These are phyloP conservation scores for Gobio gobio DNA, from an alignment of 2,113 vertebrate genomes.

Conservation along the genomic window DNA sequence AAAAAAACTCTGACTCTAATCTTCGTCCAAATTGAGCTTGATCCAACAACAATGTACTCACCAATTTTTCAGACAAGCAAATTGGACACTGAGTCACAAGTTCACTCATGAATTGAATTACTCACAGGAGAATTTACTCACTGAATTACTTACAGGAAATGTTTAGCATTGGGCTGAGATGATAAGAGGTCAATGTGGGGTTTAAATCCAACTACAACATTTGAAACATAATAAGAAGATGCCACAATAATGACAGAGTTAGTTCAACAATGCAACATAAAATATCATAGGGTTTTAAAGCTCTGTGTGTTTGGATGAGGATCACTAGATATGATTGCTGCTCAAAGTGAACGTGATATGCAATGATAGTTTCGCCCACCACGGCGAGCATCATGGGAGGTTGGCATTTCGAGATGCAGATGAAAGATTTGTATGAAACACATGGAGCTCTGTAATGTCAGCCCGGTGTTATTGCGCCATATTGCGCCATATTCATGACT, in stretches of 20 bases:
- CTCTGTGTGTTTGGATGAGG: neutral
- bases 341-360: conserved; percentile 8
- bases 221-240: neutral
- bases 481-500: neutral
- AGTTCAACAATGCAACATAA: neutral
- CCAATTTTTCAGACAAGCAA: conserved; percentile 29
- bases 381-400: neutral
- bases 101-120: conserved; percentile 52
- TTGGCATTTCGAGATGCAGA: conserved; percentile 37
- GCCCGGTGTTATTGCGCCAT: neutral
- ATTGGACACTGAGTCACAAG: conserved; percentile 32
- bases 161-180: conserved; percentile 30
- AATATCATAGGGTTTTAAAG: neutral
- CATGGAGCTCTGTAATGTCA: conserved; percentile 37
- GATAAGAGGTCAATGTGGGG: neutral
- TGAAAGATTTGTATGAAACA: conserved; percentile 47
- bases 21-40: conserved; percentile 40
- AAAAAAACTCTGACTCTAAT: conserved; percentile 35
- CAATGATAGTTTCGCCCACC: neutral
- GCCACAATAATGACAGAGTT: neutral
- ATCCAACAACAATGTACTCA: conserved; percentile 39
- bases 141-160: conserved; percentile 50
- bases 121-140: too few species aligned
- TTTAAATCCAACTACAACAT: neutral
- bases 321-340: neutral